Evolutionary conservation across 64 coral and sea anemone genomes (phyloP).

Genomic region (Acropora tenuis): DNA sequence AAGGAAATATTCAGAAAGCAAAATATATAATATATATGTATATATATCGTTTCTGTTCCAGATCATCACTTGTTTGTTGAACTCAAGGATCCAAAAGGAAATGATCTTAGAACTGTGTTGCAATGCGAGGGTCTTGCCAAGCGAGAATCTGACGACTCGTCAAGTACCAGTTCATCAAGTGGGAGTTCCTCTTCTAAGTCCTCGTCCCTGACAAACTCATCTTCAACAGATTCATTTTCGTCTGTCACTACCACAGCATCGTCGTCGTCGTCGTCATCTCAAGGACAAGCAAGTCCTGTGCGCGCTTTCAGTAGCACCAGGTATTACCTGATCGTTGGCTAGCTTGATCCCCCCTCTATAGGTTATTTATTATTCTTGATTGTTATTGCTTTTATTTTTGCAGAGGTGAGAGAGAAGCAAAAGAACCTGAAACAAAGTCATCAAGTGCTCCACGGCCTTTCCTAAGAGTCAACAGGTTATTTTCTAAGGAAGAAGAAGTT

Average conservation of each 20-base stretch:
- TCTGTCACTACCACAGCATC: not conserved
- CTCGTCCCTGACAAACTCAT: constrained; percentile 33
- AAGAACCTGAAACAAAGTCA: not conserved
- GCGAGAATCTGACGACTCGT: constrained; percentile 18
- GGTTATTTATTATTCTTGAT: not conserved
- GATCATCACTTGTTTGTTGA: constrained; percentile 68
- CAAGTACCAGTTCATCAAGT: not conserved
- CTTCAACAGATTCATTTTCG: constrained; percentile 33
- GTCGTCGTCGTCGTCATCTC: not conserved
- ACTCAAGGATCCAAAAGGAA: constrained; percentile 30
- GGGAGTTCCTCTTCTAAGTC: not conserved
- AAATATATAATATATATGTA: not conserved
- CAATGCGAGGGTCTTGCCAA: constrained; percentile 19
- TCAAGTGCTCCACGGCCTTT: constrained; percentile 3
- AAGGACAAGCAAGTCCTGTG: not conserved
- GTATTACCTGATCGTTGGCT: not conserved
- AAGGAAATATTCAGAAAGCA: no score
- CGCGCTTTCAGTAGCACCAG: not conserved
- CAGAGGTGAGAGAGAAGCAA: not conserved
- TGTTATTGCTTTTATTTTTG: not conserved
- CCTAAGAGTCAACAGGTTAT: constrained; percentile 3
- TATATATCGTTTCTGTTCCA: not conserved
- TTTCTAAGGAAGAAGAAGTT: constrained; percentile 34
- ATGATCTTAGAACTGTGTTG: constrained; percentile 30
- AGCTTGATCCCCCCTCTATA: not conserved